Percentiles rank a stretch among this genome's conserved stretches.
Conservation (phyloP, 2,113 vertebrate genomes). For the Dicentrarchus labrax region DNA sequence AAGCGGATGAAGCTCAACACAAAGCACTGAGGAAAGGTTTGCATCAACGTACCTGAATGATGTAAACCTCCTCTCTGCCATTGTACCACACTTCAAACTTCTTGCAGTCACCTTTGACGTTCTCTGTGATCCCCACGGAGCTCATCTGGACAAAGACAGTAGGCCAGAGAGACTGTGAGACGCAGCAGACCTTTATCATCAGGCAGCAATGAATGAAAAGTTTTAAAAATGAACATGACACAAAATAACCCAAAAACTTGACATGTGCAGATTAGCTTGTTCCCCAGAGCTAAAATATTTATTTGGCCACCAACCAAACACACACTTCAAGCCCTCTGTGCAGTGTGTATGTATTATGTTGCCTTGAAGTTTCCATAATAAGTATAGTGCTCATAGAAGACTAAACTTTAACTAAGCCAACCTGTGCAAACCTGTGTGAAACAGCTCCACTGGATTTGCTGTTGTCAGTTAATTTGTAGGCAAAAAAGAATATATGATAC, state of each 20-base stretch:
- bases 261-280: background rate
- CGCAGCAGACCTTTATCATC: background rate
- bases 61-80: constrained; percentile 95
- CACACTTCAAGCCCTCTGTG: background rate
- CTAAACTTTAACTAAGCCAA: too few species aligned
- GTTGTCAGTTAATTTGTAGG: too few species aligned
- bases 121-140: constrained; percentile 94
- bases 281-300: too few species aligned
- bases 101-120: constrained; percentile 92
- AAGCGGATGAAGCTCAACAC: background rate
- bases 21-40: background rate
- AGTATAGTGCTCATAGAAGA: background rate
- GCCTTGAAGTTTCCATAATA: background rate
- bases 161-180: constrained; percentile 1
- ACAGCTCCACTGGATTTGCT: too few species aligned
- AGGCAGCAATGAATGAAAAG: background rate
- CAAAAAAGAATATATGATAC: too few species aligned
- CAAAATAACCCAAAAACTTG: background rate
- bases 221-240: background rate
- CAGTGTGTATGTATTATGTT: background rate
- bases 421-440: too few species aligned
- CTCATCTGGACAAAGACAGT: constrained; percentile 87
- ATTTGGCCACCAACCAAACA: too few species aligned
- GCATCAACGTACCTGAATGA: constrained; percentile 90
- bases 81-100: constrained; percentile 97